Evolutionary conservation across 2,888 invertebrate genomes (phyloP), one percentile per base, ranked within the genome.

Genomic region (Pollenia angustigena): DNA sequence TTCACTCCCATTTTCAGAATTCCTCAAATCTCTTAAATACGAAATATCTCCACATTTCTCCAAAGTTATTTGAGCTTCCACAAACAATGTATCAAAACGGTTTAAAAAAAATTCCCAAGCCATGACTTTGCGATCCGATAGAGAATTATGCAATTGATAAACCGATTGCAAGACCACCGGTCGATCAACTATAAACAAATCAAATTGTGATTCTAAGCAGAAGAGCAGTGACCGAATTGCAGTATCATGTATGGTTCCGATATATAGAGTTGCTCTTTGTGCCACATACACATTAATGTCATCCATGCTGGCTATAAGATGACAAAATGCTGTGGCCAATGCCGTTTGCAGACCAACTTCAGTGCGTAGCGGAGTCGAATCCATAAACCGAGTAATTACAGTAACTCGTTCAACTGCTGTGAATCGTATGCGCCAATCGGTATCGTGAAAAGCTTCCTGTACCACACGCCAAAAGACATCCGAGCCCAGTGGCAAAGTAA

Each of bases 21-120:
- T 97, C 85, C 97, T 95, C 86, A 99, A 94, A 94, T 99, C 99
- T 40, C 89, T 83, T 69, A 97, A 94, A 92, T 96, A 97, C 0
- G 96, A 94, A 85, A 98, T 96, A 90, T 99, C 98, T 4, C 98
- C 97, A 23, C 95, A 95, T 93, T 96, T 97, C 91, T 97, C 97
- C 88, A 97, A 94, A 92, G 96, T 97, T 52, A 99, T 96, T 94
- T 99, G 99, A 0, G 99, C 98, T 93, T 99, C 99, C 46, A 99
- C 94, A 90, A 98, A 98, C 6, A 99, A 94, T 0, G 98, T 97
- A 92, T 99, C 99, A 92, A 99, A 99, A 79, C 98, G 95, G 92
- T 98, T 98, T 40, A 99, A 95, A 93, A 99, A 99, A 94, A 99
- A 99, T 88, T 99, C 98, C 99, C 99, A 99, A 0, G 97, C 96